Evolutionary conservation across 2,797 vertebrate species (phyloP), one percentile per base, ranked within the genome.

Genomic region (Eulemur rubriventer): DNA sequence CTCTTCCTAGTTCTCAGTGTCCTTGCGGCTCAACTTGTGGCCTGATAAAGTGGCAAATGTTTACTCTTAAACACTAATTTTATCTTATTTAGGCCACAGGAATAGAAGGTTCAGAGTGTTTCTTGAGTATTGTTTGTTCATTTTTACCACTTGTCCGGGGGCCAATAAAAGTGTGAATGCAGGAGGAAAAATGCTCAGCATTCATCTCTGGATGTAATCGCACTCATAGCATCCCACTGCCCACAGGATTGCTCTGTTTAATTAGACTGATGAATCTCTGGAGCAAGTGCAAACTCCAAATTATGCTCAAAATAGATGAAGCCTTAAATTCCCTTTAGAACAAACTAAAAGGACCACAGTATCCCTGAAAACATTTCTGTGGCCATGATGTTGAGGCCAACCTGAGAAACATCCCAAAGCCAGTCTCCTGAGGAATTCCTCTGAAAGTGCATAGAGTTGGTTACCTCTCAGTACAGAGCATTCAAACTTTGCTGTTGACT

Each of bases 281-380:
- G 24, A 75, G 18, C 14, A 79, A 87, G 79, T 79, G 22, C n/a
- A 38, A 79, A 81, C 35, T 35, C 79, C 26, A 86, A 41, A 13
- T 89, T 76, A 18, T 48, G 63, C 17, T 88, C 59, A 57, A 76
- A 81, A 80, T 75, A 80, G 17, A 70, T 83, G 82, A 95, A 93
- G 26, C 33, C 3, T 26, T 73, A 70, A 65, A 57, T 52, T 93
- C 8, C 17, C 67, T 84, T 82, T 46, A 41, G 35, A 85, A 90
- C 48, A 85, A 61, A 91, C 14, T 8, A 26, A 30, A 14, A 76
- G 26, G 57, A 16, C 6, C 28, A 41, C 16, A 35, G 10, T 59
- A 10, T 35, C 35, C 41, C 41, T 69, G 63, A 93, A 75, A 85
- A 93, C 17, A 52, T 84, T 48, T 86, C 7, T 43, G 33, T 75